These are phyloP conservation scores for Entosphenus tridentatus DNA, from an alignment of 2,113 vertebrate species.

Conservation along the genomic window DNA sequence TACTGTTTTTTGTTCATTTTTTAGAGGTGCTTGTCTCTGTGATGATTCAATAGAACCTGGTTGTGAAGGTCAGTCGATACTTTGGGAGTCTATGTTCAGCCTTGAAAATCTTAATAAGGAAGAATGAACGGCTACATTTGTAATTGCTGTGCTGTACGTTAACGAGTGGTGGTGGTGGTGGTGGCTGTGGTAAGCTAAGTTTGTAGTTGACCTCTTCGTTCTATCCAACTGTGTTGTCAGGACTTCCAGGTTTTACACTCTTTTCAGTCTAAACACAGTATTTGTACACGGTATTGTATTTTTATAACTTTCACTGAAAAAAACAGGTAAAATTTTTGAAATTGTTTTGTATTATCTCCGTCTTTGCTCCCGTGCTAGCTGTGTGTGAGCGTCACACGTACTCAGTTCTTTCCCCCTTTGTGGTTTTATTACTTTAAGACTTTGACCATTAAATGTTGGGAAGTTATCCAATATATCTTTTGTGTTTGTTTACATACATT, in stretches of 20 bases:
- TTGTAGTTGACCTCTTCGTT: neutral
- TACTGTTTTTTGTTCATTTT: too few relatives aligned
- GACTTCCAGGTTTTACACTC: conserved; percentile 3
- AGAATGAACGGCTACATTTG: neutral
- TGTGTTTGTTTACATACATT: too few relatives aligned
- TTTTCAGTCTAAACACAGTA: neutral
- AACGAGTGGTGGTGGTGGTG: conserved; percentile 3
- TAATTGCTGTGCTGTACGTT: neutral
- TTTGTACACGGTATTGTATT: conserved; percentile 6
- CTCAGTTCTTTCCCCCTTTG: too few relatives aligned
- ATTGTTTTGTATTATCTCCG: conserved; percentile 4
- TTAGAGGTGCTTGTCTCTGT: too few relatives aligned
- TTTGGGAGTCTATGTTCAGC: too few relatives aligned
- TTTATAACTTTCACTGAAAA: neutral
- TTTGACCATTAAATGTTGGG: too few relatives aligned
- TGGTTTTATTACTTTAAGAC: too few relatives aligned
- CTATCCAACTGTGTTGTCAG: conserved; percentile 1
- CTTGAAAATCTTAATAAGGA: neutral
- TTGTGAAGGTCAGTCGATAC: too few relatives aligned
- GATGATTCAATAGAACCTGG: too few relatives aligned
- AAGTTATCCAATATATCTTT: too few relatives aligned
- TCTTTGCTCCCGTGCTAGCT: neutral
- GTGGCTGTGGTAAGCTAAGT: neutral
- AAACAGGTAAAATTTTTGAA: neutral
- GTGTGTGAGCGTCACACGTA: neutral